These are phyloP conservation scores for Phanerotoma sp. DNA, from an alignment of 2,888 invertebrate genomes.

Conservation along the genomic window DNA sequence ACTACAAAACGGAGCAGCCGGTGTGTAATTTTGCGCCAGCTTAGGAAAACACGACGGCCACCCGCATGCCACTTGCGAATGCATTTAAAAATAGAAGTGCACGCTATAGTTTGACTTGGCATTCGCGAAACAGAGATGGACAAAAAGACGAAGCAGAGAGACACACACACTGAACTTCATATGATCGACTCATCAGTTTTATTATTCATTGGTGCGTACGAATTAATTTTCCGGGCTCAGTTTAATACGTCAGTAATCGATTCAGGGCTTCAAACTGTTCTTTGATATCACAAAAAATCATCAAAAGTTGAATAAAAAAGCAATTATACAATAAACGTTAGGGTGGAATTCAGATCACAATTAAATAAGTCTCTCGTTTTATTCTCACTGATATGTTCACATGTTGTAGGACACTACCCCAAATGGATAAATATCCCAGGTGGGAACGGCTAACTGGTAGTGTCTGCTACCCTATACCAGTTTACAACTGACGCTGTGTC, in stretches of 20 bases:
- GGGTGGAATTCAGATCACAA: too few relatives aligned
- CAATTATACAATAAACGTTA: not conserved
- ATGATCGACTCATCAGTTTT: conserved; percentile 20
- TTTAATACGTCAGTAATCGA: not conserved
- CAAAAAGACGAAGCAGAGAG: conserved; percentile 1
- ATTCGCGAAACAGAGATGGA: conserved; percentile 1
- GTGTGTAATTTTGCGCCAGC: conserved; percentile 58
- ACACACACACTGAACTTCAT: not conserved
- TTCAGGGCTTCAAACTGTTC: too few relatives aligned
- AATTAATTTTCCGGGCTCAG: not conserved
- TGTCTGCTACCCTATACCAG: not conserved
- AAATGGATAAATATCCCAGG: not conserved
- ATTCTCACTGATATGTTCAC: too few relatives aligned
- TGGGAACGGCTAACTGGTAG: not conserved
- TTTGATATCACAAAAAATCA: too few relatives aligned
- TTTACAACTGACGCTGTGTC: not conserved
- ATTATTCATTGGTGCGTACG: conserved; percentile 20
- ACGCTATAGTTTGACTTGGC: conserved; percentile 14
- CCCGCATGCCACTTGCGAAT: conserved; percentile 55
- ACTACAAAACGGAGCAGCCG: conserved; percentile 33
- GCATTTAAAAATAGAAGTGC: conserved; percentile 54
- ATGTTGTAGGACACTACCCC: conserved; percentile 9
- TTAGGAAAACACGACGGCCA: conserved; percentile 58
- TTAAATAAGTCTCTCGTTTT: too few relatives aligned
- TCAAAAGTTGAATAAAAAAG: too few relatives aligned